Base-by-base conservation (phyloP, 2,888 invertebrate species). In the Trissolcus japonicus region DNA sequence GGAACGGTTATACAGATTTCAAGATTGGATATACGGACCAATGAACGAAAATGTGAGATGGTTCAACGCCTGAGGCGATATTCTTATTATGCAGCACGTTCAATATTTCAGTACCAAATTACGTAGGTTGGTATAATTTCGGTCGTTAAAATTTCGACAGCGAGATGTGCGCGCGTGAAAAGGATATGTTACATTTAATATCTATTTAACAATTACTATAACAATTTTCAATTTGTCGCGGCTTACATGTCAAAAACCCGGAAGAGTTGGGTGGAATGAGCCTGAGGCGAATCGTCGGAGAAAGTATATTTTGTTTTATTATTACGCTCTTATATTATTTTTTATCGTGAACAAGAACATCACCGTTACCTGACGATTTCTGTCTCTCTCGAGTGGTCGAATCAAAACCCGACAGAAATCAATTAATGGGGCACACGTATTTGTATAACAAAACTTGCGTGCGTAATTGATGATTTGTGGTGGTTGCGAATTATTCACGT, bases 161-260 rank as follows among this genome's bases (percentile, higher is more conserved):
- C 51, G 14, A 61, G 48, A 40, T 35, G 71, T 43, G 1, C 17
- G 59, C 35, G 53, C 59, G 59, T 25, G 35, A 59, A 60, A 69
- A 59, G 11, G 35, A 35, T 35, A 35, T 35, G 54, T 53, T 62
- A 13, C 63, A 57, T 35, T 65, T 63, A 57, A 63, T 53, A 69
- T 76, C 65, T 69, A 76, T 76, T 51, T 69, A 61, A 7, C 61
- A 71, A 76, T 60, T 73, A 62, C 66, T 65, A 61, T 55, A 65
- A 73, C 86, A 87, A 87, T 87, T 87, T 87, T 81, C 87, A 86
- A 87, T 87, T 87, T 85, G 87, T 86, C 84, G 84, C 85, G 87
- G 87, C 83, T 80, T 80, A 73, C 67, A 43, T 56, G 75, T 51
- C 69, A 72, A 81, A 69, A 55, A 66, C 72, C 72, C 74, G 77